phyloP scores from a whole-genome alignment of 1,140 invertebrate genomes.

The Lysiphlebus fabarum region DNA sequence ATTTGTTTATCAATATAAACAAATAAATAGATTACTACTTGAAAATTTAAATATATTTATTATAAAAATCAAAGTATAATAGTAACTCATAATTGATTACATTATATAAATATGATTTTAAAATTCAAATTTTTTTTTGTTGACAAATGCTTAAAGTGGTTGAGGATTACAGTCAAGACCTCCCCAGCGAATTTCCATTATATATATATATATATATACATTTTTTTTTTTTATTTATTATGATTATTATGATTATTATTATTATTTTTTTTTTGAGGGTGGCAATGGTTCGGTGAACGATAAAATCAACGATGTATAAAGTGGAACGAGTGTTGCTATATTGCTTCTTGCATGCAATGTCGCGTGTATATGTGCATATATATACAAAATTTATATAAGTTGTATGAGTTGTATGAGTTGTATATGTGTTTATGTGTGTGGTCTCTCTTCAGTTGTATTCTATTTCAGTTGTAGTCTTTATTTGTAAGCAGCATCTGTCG shows the following conservation, averaged over 20 bases:
- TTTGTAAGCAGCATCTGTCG: not conserved
- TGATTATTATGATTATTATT: too few species aligned
- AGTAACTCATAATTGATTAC: too few species aligned
- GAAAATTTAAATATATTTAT: too few species aligned
- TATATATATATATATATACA: too few species aligned
- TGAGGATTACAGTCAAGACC: not conserved
- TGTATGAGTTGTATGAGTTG: too few species aligned
- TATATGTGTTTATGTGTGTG: not conserved
- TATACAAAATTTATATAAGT: conserved; percentile 1
- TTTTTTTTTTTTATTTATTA: not conserved
- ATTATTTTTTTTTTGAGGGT: not conserved
- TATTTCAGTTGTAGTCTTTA: too few species aligned
- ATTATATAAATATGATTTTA: too few species aligned
- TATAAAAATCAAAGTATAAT: too few species aligned
- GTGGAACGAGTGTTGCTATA: conserved; percentile 14
- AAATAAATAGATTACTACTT: too few species aligned
- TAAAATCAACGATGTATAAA: not conserved
- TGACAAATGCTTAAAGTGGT: conserved; percentile 15
- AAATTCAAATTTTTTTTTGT: too few species aligned
- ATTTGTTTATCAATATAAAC: too few species aligned
- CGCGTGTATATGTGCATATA: conserved; percentile 8
- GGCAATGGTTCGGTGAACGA: not conserved
- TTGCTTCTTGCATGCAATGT: conserved; percentile 19
- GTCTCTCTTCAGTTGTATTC: not conserved
- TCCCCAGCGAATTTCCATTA: conserved; percentile 7